Base-by-base conservation (phyloP, 2,113 vertebrate species). In the Trinectes maculatus region DNA sequence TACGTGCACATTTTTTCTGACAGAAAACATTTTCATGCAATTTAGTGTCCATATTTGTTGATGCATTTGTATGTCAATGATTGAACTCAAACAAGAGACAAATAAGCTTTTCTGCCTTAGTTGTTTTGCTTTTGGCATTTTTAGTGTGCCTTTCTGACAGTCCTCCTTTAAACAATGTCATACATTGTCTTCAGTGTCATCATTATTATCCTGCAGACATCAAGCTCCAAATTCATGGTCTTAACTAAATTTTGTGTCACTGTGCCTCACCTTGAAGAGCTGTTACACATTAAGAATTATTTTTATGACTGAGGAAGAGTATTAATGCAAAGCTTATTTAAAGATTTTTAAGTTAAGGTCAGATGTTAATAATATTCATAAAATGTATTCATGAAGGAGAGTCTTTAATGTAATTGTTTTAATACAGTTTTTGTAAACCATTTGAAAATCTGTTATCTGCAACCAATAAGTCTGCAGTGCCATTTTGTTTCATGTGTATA, bases 271-370 rank as follows among this genome's bases (percentile, higher is more conserved):
- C 37, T 54, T 66, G 34, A 28, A 61, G 25, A 77, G 59, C 60
- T 73, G 71, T 74, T 75, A 65, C 48, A 71, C 55, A 49, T 55
- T 62, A 62, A 54, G 36, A 40, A 52, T 83, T 56, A 29, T 66
- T 36, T 21, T 58, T 54, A 40, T 64, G 29, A 68, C 48, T 71
- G 76, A 71, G 24, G 29, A 77, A 71, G 8, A 77, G 31, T 68
- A 80, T 67, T 78, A 70, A 76, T 84, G 47, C 74, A 83, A 84
- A 84, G 36, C 24, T 75, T 89, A 89, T 90, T 88, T 87, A 87
- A 90, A 82, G 33, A 74, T 77, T 53, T 86, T 15, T 89, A 87
- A 87, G 69, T 84, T 89, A 85, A 80, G 26, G 60, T 84, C 69
- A 66, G 61, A 80, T 86, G 78, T 83, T 66, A 75, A 82, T 85